Evolutionary conservation across 2,113 vertebrate genomes (phyloP).

Genomic region (Sinocyclocheilus anophthalmus): DNA sequence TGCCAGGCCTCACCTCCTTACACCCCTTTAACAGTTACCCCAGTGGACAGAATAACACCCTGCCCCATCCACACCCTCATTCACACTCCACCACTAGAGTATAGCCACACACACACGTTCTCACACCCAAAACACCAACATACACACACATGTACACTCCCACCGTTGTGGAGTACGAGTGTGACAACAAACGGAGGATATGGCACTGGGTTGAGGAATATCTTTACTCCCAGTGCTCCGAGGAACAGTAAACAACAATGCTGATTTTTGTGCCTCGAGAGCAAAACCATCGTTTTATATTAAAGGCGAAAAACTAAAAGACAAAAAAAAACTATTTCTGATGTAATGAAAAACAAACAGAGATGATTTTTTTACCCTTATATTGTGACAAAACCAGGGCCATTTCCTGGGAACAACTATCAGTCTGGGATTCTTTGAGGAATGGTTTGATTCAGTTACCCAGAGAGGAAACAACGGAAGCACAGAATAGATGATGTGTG

Average conservation of each 20-base stretch:
- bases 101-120: slow-evolving; percentile 80
- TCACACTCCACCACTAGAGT: slow-evolving; percentile 99
- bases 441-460: slow-evolving; percentile 69
- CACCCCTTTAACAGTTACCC: slow-evolving; percentile 96
- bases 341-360: slow-evolving; percentile 56
- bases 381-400: slow-evolving; percentile 68
- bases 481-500: slow-evolving; percentile 58
- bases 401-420: slow-evolving; percentile 67
- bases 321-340: slow-evolving; percentile 53
- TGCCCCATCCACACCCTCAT: slow-evolving; percentile 93
- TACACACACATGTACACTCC: slow-evolving; percentile 14
- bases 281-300: slow-evolving; percentile 59
- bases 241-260: slow-evolving; percentile 58
- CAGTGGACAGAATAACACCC: slow-evolving; percentile 96
- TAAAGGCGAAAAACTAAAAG: slow-evolving; percentile 44
- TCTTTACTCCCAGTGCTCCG: slow-evolving; percentile 55
- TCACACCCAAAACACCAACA: slow-evolving; percentile 29
- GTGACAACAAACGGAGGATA: background rate
- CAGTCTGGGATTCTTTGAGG: slow-evolving; percentile 69
- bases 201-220: slow-evolving; percentile 34
- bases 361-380: slow-evolving; percentile 64
- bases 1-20: slow-evolving; percentile 92
- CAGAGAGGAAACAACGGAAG: slow-evolving; percentile 62
- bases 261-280: slow-evolving; percentile 53
- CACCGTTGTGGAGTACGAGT: slow-evolving; percentile 1